phyloP scores from a whole-genome alignment of 2,888 invertebrate genomes.

The Drosophila neoperkinsi region DNA sequence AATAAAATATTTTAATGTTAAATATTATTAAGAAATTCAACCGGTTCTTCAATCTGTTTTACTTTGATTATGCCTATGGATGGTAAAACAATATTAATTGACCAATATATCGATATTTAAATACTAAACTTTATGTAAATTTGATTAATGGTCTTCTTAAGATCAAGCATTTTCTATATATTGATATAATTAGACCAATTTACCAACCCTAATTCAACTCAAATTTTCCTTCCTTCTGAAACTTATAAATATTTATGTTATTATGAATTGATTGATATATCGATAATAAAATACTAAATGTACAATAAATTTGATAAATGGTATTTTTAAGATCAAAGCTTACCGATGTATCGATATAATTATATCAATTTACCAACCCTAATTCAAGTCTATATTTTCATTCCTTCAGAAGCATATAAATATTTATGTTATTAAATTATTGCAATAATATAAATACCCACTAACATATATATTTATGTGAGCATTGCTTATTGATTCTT shows the following conservation, averaged over 20 bases:
- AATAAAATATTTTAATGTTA: background rate
- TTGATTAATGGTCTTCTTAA: background rate
- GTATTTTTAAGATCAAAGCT: background rate
- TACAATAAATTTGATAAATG: background rate
- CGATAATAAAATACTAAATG: background rate
- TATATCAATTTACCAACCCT: constrained; percentile 6
- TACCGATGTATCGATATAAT: constrained; percentile 1
- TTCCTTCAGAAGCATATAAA: background rate
- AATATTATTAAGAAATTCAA: background rate
- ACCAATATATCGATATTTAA: background rate
- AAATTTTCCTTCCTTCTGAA: background rate
- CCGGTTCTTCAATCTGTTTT: background rate
- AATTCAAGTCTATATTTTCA: constrained; percentile 15
- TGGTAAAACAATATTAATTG: background rate
- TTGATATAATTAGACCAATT: background rate
- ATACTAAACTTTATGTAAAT: background rate
- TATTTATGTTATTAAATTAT: constrained; percentile 2
- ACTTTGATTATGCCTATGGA: background rate
- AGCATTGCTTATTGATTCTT: background rate
- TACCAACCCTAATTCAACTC: background rate
- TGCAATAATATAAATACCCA: background rate
- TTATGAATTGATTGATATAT: background rate
- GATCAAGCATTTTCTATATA: no score
- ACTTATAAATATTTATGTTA: background rate
- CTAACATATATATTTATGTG: background rate